Evolutionary conservation across 2,113 vertebrate genomes (phyloP).

Genomic region (Collichthys lucidus): DNA sequence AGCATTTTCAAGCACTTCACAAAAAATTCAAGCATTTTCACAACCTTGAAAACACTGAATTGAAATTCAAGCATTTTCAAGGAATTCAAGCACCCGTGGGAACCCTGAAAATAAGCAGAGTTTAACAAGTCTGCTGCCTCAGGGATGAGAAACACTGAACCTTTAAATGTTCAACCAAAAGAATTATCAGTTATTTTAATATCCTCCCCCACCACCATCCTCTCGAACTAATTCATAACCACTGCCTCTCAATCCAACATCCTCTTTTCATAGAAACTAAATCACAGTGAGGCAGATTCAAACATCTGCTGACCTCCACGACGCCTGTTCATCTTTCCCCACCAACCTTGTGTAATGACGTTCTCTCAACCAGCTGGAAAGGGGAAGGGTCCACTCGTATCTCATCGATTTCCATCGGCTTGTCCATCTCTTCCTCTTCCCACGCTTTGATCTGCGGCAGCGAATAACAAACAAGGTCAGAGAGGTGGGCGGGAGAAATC

Average conservation of each 20-base stretch:
- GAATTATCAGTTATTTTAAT: too few species aligned
- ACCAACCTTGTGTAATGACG: conserved; percentile 92
- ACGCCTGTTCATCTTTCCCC: not conserved
- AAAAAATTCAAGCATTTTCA: too few species aligned
- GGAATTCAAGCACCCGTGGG: too few species aligned
- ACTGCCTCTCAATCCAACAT: too few species aligned
- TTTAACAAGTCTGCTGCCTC: not conserved
- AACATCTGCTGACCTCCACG: not conserved
- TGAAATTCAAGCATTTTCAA: too few species aligned
- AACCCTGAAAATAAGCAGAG: too few species aligned
- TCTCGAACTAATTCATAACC: too few species aligned
- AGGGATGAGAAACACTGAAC: not conserved
- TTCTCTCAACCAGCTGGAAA: conserved; percentile 96
- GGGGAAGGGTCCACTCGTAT: conserved; percentile 93
- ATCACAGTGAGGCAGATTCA: not conserved
- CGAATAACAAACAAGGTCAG: conserved; percentile 50
- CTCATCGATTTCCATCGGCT: conserved; percentile 90
- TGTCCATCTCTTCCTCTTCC: conserved; percentile 90
- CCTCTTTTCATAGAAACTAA: not conserved
- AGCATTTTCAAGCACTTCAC: too few species aligned
- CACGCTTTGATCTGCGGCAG: conserved; percentile 89
- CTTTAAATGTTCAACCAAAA: too few species aligned
- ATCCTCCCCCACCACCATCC: not conserved
- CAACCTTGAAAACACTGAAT: too few species aligned
- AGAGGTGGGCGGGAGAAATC: not conserved